Evolutionary conservation across 1,140 invertebrate genomes (phyloP), one percentile per base, ranked within the genome.

Genomic region (Drosophila teissieri): DNA sequence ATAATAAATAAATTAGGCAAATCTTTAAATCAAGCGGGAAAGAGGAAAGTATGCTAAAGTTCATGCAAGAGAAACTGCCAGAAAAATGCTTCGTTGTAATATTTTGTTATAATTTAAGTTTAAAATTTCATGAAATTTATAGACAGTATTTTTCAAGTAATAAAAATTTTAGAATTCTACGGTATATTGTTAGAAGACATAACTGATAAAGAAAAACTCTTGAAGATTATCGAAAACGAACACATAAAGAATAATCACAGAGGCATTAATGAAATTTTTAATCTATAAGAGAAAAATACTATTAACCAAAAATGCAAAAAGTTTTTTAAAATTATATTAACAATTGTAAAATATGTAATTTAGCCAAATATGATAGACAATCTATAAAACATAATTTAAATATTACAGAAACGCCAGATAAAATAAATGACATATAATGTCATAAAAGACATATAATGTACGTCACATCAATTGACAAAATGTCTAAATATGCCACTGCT

Each of bases 361-460:
- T 55, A 55, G 53, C 53, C 3, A 40, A 45, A 57, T 57, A 45
- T 22, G 55, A 45, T 44, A 3, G 55, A 4, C 1, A 57, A 57
- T 40, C 40, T 57, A 17, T 57, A 44, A 57, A 57, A 57, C 46
- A 57, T 57, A 57, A 57, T 57, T 57, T 31, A 1, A 57, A 19
- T 34, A 34, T 54, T 24, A 27, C 53, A n/a, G 42, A 58, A 58
- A 58, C 24, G 31, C 15, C 56, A 45, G 5, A 58, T 3, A 58
- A 58, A 45, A 58, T 58, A 34, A 58, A 58, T 10, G 27, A 34
- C 15, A 36, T 45, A 34, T 55, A 19, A 37, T 55, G 4, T 7
- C 42, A 11, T 36, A 34, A 46, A 46, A 19, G 7, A 46, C 46
- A 45, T n/a, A 19, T 36, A 1, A 58, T 48, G 24, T 58, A 46